Conservation (phyloP, 1,140 invertebrate species). For the Drosophila murphyi region DNA sequence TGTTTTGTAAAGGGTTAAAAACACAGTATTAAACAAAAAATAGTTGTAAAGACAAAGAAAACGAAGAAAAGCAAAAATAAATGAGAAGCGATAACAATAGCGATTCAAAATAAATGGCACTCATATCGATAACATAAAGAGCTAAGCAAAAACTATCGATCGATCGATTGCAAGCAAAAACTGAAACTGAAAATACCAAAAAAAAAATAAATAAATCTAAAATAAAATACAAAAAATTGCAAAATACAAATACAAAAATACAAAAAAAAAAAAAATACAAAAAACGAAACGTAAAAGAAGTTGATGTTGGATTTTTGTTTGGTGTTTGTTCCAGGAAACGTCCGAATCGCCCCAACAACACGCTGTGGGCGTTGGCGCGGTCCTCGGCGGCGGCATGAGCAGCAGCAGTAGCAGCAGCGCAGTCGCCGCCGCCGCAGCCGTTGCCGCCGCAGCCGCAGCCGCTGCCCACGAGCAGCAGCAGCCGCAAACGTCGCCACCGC, state of each 20-base stretch:
- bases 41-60: conserved; percentile 65
- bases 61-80: conserved; percentile 80
- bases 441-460: conserved; percentile 42
- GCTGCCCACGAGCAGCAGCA: conserved; percentile 46
- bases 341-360: conserved; percentile 88
- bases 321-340: conserved; percentile 95
- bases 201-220: conserved; percentile 53
- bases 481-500: conserved; percentile 58
- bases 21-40: conserved; percentile 19
- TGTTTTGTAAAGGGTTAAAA: conserved; percentile 17
- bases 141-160: conserved; percentile 51
- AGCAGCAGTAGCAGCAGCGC: conserved; percentile 51
- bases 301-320: conserved; percentile 95
- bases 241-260: conserved; percentile 29
- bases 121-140: conserved; percentile 53
- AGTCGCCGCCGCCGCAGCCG: conserved; percentile 55
- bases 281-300: conserved; percentile 88
- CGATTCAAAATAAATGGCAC: conserved; percentile 30
- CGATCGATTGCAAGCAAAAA: conserved; percentile 78
- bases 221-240: conserved; percentile 56
- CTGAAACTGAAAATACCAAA: conserved; percentile 73
- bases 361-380: conserved; percentile 83
- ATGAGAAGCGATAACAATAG: conserved; percentile 47
- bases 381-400: conserved; percentile 83
- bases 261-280: conserved; percentile 40